Evolutionary conservation across 2,113 vertebrate genomes (phyloP).

Genomic region (Gadus chalcogrammus): DNA sequence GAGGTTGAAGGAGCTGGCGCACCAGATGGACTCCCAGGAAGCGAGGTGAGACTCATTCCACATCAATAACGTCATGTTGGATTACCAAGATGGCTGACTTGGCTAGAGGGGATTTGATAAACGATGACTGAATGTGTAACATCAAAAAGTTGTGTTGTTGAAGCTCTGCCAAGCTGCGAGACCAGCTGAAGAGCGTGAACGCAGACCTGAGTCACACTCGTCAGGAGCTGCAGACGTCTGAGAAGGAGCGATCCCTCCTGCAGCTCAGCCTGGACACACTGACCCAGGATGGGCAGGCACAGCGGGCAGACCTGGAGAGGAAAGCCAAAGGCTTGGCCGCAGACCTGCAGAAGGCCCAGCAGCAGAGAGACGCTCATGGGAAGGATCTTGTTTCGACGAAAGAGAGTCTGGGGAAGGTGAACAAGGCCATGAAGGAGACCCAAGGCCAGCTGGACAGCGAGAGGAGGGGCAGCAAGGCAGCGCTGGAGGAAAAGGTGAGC

Average conservation of each 20-base stretch:
- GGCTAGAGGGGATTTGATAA: background rate
- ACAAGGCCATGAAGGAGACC: conserved; percentile 78
- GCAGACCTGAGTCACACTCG: conserved; percentile 73
- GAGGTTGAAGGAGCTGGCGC: conserved; percentile 77
- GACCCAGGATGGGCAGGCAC: conserved; percentile 73
- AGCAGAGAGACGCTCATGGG: conserved; percentile 75
- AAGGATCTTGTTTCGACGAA: conserved; percentile 80
- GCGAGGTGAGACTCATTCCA: conserved; percentile 69
- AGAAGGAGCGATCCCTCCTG: conserved; percentile 74
- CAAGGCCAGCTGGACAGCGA: conserved; percentile 83
- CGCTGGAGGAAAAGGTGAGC: conserved; percentile 80
- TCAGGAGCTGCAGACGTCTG: conserved; percentile 72
- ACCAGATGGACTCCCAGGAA: conserved; percentile 79
- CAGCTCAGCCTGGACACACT: conserved; percentile 78
- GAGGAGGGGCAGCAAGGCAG: conserved; percentile 77
- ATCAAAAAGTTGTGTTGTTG: background rate
- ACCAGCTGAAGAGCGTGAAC: conserved; percentile 83
- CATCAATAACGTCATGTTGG: background rate
- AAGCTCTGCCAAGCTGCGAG: conserved; percentile 75
- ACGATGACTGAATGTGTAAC: background rate
- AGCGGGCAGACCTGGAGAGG: conserved; percentile 74
- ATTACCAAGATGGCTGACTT: background rate
- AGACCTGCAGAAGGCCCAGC: conserved; percentile 76
- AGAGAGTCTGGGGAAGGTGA: conserved; percentile 76
- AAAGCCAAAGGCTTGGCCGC: conserved; percentile 68